phyloP scores from a whole-genome alignment of 2,113 vertebrate genomes.

The Archocentrus centrarchus region DNA sequence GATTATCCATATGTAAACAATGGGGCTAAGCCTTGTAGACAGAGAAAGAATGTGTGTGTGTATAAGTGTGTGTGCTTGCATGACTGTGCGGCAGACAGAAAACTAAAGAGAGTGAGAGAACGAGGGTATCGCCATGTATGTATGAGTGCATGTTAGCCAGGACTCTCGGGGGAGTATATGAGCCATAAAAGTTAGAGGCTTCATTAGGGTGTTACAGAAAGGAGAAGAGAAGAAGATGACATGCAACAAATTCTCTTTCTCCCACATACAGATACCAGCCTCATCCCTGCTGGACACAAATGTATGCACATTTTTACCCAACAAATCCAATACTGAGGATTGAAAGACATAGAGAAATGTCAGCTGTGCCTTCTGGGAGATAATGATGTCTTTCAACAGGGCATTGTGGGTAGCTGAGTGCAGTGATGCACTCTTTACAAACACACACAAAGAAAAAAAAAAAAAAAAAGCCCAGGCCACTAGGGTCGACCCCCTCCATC shows the following conservation, averaged over 20 bases:
- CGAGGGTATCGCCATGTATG: neutral
- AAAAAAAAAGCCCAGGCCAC: neutral
- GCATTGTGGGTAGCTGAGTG: conserved; percentile 21
- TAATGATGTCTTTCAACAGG: conserved; percentile 28
- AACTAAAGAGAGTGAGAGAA: neutral
- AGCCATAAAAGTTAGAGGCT: conserved; percentile 23
- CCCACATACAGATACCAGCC: conserved; percentile 12
- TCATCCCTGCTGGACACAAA: conserved; percentile 19
- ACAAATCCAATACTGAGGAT: neutral
- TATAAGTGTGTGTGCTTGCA: neutral
- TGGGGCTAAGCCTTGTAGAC: conserved; percentile 40
- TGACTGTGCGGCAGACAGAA: neutral
- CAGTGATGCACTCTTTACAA: conserved; percentile 1
- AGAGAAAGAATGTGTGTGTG: neutral
- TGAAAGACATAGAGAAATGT: conserved; percentile 53
- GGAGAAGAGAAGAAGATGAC: conserved; percentile 3
- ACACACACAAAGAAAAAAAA: neutral
- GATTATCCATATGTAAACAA: conserved; percentile 64
- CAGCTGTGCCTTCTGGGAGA: conserved; percentile 50
- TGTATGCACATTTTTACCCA: neutral
- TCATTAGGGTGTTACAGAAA: conserved; percentile 34
- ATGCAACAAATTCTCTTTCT: conserved; percentile 32
- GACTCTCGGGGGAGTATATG: neutral
- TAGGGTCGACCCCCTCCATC: conserved; percentile 18
- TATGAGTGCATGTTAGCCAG: neutral